Percentiles rank a stretch among this genome's conserved stretches.
phyloP scores from a whole-genome alignment of 2,888 invertebrate genomes.

The Drepana falcataria region DNA sequence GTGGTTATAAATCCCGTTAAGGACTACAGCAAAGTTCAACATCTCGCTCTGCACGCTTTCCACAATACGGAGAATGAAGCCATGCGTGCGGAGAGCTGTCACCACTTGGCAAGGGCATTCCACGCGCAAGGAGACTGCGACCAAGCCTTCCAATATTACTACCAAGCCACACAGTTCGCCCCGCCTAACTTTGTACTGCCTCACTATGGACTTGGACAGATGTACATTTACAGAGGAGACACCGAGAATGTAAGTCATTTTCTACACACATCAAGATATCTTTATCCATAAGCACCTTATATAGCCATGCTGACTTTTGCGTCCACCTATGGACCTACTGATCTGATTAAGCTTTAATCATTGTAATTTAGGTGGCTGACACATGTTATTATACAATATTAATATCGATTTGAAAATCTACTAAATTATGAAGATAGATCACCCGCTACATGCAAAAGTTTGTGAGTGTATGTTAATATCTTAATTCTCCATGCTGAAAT shows the following conservation, averaged over 20 bases:
- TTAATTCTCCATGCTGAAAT: too few species aligned
- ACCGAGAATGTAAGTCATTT: constrained; percentile 88
- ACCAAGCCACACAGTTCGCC: constrained; percentile 99
- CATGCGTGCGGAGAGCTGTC: constrained; percentile 99
- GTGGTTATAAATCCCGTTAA: constrained; percentile 29
- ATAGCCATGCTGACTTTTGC: too few species aligned
- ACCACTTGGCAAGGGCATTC: constrained; percentile 96
- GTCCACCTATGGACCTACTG: too few species aligned
- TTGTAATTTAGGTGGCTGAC: too few species aligned
- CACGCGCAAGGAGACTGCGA: constrained; percentile 97
- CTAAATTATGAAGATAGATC: too few species aligned
- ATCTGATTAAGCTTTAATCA: too few species aligned
- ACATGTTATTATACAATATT: too few species aligned
- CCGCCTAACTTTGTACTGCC: constrained; percentile 96
- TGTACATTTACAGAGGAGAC: constrained; percentile 98
- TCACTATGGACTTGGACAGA: constrained; percentile 98
- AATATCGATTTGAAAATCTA: too few species aligned
- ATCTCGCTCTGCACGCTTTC: constrained; percentile 97
- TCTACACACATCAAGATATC: too few species aligned
- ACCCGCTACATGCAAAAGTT: too few species aligned
- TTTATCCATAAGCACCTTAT: too few species aligned
- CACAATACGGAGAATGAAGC: constrained; percentile 99
- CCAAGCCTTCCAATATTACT: constrained; percentile 99
- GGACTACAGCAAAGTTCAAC: constrained; percentile 97
- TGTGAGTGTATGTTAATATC: too few species aligned